Base-by-base conservation (phyloP, 2,113 vertebrate genomes). In the Cisticola juncidis region DNA sequence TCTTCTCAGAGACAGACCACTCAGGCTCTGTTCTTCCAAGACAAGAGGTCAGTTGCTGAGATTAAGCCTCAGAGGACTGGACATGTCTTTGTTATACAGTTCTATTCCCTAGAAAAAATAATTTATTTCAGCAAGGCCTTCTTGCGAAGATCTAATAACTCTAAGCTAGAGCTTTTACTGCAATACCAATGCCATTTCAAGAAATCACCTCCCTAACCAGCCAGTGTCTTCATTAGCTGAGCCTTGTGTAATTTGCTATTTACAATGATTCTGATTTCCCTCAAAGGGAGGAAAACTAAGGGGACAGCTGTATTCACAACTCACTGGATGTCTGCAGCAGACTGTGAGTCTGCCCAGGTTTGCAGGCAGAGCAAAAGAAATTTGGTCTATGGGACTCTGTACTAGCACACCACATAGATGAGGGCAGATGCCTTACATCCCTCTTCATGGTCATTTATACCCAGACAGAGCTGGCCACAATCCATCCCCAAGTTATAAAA, bases 301-400 rank as follows among this genome's bases (percentile, higher is more conserved):
- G 4, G 5, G 11, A 53, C 4, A 2, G 7, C 18, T 1, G 1
- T 21, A 20, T 36, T 18, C 17, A 7, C 18, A 35, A 15, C 16
- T 61, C 25, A 28, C 18, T 47, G 24, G 8, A 17, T 50, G 7
- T 19, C 45, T 82, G 14, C 11, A 1, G 31, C 7, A 54, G 26
- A 7, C 26, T 24, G 5, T 47, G 29, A 1, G 11, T 73, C n/a
- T 86, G 38, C 45, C 5, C 25, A 70, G n/a, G 7, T 18, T 74
- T 12, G 2, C 21, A 38, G 18, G 35, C 11, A 70, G 21, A 86
- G 12, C 65, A 81, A 31, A 73, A 62, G 11, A 44, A 66, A 35
- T 19, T 9, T 22, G 6, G 11, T 22, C 8, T 26, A 3, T 20
- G 12, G 18, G 26, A 51, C 47, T 78, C 6, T 23, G 31, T 14